phyloP scores from a whole-genome alignment of 2,888 invertebrate species.

The Athalia cordata region DNA sequence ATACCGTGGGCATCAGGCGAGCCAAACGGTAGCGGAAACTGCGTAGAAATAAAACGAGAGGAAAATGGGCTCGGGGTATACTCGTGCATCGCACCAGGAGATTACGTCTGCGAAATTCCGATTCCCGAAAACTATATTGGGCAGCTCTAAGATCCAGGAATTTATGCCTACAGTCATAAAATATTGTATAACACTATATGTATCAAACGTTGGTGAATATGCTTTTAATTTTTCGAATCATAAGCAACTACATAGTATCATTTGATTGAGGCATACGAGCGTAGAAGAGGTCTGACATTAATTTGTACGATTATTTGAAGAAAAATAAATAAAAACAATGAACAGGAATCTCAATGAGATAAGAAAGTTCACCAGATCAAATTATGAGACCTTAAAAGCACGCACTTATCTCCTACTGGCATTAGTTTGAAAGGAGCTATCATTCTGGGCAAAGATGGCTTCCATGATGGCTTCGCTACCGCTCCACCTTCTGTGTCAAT shows the following conservation, averaged over 20 bases:
- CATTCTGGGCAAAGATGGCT: background rate
- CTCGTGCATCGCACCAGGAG: background rate
- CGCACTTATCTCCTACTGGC: background rate
- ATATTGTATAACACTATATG: too few relatives aligned
- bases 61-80: background rate
- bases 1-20: slow-evolving; percentile 11
- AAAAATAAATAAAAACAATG: background rate
- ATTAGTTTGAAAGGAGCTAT: background rate
- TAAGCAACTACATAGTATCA: too few relatives aligned
- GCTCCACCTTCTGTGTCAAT: background rate
- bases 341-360: background rate
- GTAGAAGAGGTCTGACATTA: too few relatives aligned
- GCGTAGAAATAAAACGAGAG: background rate
- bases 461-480: background rate
- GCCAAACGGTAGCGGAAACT: background rate
- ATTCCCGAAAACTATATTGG: background rate
- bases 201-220: too few relatives aligned
- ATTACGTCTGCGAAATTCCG: slow-evolving; percentile 18
- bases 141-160: background rate
- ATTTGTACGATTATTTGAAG: background rate
- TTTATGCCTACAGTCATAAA: too few relatives aligned
- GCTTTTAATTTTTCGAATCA: too few relatives aligned
- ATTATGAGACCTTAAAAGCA: background rate
- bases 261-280: too few relatives aligned
- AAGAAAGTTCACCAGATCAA: background rate